Percentiles rank a stretch among this genome's conserved stretches.
Conservation (phyloP, 2,797 vertebrate genomes). For the Notoglanidium macrostoma region DNA sequence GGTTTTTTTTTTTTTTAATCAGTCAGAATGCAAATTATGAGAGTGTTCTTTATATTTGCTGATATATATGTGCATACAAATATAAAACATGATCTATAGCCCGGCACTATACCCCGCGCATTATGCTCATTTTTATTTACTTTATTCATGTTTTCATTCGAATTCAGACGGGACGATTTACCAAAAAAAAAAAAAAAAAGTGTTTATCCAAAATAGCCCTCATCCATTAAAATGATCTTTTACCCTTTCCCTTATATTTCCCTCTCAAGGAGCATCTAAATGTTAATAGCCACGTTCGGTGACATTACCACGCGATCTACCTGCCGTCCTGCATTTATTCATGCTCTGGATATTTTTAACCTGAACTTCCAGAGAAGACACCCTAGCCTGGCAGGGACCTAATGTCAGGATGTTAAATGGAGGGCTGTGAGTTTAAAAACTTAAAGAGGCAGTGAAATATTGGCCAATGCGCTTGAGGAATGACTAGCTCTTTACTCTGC, state of each 20-base stretch:
- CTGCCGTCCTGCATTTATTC: conserved; percentile 63
- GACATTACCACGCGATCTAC: conserved; percentile 53
- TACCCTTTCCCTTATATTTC: conserved; percentile 23
- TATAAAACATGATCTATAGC: conserved; percentile 7
- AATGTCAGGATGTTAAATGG: conserved; percentile 86
- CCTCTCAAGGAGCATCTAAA: conserved; percentile 66
- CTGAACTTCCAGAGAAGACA: conserved; percentile 38
- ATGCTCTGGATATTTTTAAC: conserved; percentile 60
- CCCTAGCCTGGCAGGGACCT: conserved; percentile 29
- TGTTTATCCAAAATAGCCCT: conserved; percentile 62
- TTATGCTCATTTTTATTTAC: conserved; percentile 49
- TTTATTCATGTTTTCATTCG: conserved; percentile 60
- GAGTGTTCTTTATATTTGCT: background rate
- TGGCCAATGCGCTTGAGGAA: conserved; percentile 94
- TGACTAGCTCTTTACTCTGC: conserved; percentile 90
- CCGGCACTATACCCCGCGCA: background rate
- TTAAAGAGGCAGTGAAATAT: conserved; percentile 97
- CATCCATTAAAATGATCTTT: conserved; percentile 68
- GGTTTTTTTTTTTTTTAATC: background rate
- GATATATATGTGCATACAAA: conserved; percentile 8
- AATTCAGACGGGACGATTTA: conserved; percentile 36
- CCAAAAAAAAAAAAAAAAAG: background rate
- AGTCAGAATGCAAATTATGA: background rate
- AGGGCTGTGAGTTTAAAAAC: conserved; percentile 87
- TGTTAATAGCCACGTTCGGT: conserved; percentile 72